A percentile compares a stretch with the other conserved stretches of the same genome.
These are phyloP conservation scores for Thamnophis sirtalis DNA, from an alignment of 2,113 vertebrate genomes.

Conservation along the genomic window DNA sequence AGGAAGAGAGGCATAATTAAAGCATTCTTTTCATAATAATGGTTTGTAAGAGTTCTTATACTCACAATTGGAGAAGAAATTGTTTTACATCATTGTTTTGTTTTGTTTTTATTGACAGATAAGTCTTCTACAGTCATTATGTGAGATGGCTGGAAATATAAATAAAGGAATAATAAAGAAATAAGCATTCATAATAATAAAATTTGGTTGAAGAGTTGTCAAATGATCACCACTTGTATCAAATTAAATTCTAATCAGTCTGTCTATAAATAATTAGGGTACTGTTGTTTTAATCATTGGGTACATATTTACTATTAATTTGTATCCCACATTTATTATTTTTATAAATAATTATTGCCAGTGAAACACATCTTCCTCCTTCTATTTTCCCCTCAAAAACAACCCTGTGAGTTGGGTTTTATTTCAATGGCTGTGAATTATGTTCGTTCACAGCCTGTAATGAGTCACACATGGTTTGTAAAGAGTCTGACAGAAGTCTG, in stretches of 20 bases:
- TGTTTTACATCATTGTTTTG: not conserved
- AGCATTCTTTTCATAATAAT: not conserved
- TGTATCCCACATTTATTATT: not conserved
- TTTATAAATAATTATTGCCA: not conserved
- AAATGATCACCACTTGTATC: not conserved
- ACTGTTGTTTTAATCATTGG: not conserved
- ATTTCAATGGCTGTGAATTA: too few species aligned
- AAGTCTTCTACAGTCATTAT: not conserved
- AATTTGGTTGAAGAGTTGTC: not conserved
- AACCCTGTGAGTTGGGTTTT: not conserved
- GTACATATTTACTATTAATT: not conserved
- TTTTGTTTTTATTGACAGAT: not conserved
- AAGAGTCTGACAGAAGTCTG: too few species aligned
- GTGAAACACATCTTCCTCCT: not conserved
- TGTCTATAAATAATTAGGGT: not conserved
- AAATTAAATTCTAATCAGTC: not conserved
- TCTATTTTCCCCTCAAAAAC: not conserved
- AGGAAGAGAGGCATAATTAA: not conserved
- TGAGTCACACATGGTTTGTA: too few species aligned
- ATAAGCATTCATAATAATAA: not conserved
- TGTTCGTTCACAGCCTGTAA: too few species aligned
- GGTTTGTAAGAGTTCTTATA: not conserved
- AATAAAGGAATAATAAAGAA: not conserved
- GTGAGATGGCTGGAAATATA: not conserved
- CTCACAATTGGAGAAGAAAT: not conserved